phyloP scores from a whole-genome alignment of 1,140 invertebrate genomes.

The Formica exsecta region DNA sequence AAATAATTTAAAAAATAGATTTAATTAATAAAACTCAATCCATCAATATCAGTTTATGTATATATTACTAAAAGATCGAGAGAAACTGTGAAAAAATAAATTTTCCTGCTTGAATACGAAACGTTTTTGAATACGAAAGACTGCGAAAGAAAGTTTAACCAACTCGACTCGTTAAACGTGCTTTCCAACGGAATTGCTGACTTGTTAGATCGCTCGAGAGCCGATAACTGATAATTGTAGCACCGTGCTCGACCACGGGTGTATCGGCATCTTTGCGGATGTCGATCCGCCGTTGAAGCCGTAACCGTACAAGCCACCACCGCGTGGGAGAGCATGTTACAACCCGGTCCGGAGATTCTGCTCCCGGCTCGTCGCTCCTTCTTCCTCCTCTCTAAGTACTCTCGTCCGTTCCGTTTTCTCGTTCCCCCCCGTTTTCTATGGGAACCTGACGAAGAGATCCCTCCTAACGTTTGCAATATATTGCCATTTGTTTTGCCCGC shows the following conservation, averaged over 20 bases:
- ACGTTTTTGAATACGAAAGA: neutral
- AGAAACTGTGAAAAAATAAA: neutral
- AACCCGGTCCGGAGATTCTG: conserved; percentile 49
- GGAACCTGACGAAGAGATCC: conserved; percentile 72
- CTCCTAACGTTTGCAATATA: conserved; percentile 67
- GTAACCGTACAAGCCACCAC: conserved; percentile 72
- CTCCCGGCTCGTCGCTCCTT: conserved; percentile 55
- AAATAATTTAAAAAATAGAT: neutral
- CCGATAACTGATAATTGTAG: conserved; percentile 68
- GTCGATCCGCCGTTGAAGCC: conserved; percentile 75
- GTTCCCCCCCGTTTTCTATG: conserved; percentile 22
- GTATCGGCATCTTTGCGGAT: conserved; percentile 64
- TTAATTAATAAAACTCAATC: neutral
- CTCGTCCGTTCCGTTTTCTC: conserved; percentile 4
- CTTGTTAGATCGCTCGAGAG: conserved; percentile 52
- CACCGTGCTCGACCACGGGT: conserved; percentile 43
- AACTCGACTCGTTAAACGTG: conserved; percentile 38
- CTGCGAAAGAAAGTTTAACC: conserved; percentile 11
- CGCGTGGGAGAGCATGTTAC: conserved; percentile 71
- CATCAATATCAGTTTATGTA: neutral
- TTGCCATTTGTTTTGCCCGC: conserved; percentile 73
- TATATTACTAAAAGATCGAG: neutral
- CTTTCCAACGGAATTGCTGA: conserved; percentile 29
- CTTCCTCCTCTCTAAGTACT: conserved; percentile 31
- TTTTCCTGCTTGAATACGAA: neutral